Percentiles rank a stretch among this genome's conserved stretches.
Conservation (phyloP, 2,113 vertebrate genomes). For the Alexandromys fortis region DNA sequence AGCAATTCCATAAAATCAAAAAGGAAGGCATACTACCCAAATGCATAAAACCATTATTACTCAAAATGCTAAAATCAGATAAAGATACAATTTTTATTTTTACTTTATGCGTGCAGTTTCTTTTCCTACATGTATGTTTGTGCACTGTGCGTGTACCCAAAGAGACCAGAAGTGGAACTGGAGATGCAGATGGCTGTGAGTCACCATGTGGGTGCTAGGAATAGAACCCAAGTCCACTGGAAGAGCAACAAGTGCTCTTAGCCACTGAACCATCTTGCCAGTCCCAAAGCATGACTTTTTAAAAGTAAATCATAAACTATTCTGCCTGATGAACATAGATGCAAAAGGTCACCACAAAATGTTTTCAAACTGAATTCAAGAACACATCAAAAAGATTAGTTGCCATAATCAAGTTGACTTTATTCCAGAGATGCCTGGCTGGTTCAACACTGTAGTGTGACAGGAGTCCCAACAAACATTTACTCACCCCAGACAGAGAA, state of each 20-base stretch:
- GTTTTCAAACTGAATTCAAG: background rate
- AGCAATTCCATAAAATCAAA: background rate
- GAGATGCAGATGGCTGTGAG: background rate
- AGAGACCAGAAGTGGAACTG: background rate
- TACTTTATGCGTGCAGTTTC: background rate
- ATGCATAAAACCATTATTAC: background rate
- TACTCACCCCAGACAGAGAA: background rate
- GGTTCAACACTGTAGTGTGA: background rate
- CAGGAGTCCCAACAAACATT: background rate
- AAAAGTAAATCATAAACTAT: background rate
- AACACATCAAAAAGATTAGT: background rate
- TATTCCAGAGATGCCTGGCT: background rate
- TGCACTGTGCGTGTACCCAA: background rate
- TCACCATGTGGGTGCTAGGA: background rate
- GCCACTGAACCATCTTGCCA: background rate
- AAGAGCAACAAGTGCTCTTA: background rate
- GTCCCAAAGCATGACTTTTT: background rate
- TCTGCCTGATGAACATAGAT: background rate
- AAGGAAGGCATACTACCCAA: background rate
- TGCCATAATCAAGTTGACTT: background rate
- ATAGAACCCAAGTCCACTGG: background rate
- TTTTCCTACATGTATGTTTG: background rate
- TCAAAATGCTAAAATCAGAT: background rate
- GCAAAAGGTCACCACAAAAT: background rate
- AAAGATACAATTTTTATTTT: background rate